phyloP scores from a whole-genome alignment of 2,113 vertebrate genomes.

The Cromileptes altivelis region DNA sequence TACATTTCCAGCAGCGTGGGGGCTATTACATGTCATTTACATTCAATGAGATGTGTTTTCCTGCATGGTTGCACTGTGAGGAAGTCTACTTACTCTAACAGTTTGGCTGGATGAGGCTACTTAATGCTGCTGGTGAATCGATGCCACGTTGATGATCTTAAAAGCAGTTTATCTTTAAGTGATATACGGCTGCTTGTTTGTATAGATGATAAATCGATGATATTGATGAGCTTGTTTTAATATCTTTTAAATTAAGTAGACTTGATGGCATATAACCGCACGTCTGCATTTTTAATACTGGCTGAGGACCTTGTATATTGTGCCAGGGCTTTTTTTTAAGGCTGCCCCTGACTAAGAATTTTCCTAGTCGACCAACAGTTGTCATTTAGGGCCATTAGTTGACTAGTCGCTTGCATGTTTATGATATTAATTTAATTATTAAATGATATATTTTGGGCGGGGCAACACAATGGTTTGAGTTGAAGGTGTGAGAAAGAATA shows the following conservation, averaged over 20 bases:
- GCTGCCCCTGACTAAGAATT: too few relatives aligned
- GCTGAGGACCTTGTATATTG: background rate
- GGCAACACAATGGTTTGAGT: too few relatives aligned
- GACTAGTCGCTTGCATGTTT: too few relatives aligned
- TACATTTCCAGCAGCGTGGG: slow-evolving; percentile 65
- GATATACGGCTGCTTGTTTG: background rate
- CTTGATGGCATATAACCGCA: background rate
- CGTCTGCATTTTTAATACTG: background rate
- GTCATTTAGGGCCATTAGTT: too few relatives aligned
- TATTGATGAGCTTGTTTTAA: background rate
- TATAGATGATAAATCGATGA: background rate
- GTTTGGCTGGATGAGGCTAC: slow-evolving; percentile 37
- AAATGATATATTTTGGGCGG: too few relatives aligned
- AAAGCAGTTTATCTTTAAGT: slow-evolving; percentile 20
- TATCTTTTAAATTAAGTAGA: background rate
- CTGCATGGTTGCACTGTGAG: slow-evolving; percentile 52
- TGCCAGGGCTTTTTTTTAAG: too few relatives aligned
- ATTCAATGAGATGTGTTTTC: slow-evolving; percentile 59
- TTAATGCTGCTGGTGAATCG: slow-evolving; percentile 34
- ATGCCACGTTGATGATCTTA: slow-evolving; percentile 22
- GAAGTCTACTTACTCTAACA: slow-evolving; percentile 40
- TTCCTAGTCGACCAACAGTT: too few relatives aligned
- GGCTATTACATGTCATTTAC: slow-evolving; percentile 73
- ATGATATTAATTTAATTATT: too few relatives aligned
- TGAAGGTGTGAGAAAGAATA: too few relatives aligned